Evolutionary conservation across 1,140 invertebrate species (phyloP).

Genomic region (Pentalonia nigronervosa): DNA sequence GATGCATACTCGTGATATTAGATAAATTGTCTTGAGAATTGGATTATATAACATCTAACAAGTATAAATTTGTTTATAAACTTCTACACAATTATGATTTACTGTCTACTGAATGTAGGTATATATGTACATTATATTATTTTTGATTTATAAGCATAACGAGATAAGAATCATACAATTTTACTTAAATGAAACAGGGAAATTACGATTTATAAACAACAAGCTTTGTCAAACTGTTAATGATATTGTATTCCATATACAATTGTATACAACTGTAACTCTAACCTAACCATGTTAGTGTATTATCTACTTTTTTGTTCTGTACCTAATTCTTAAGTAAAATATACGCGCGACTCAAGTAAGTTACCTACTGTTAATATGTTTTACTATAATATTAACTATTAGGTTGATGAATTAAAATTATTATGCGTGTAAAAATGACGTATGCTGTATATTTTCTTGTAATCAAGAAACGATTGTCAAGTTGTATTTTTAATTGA

Average conservation of each 20-base stretch:
- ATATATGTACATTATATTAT: not conserved
- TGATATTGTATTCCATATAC: not conserved
- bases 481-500: too few relatives aligned
- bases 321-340: not conserved
- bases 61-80: slow-evolving; percentile 29
- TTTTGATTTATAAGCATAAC: not conserved
- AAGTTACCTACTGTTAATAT: not conserved
- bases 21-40: not conserved
- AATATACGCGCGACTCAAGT: not conserved
- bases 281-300: too few relatives aligned
- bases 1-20: not conserved
- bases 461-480: not conserved
- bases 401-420: not conserved
- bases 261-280: too few relatives aligned
- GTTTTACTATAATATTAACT: not conserved
- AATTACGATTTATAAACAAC: not conserved
- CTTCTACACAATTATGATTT: not conserved
- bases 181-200: not conserved
- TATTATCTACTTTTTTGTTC: not conserved
- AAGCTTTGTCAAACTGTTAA: slow-evolving; percentile 7
- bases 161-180: not conserved
- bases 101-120: not conserved
- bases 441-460: not conserved
- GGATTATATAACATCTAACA: not conserved
- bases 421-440: not conserved